Evolutionary conservation across 2,797 vertebrate species (phyloP).

Genomic region (Eospalax fontanierii): DNA sequence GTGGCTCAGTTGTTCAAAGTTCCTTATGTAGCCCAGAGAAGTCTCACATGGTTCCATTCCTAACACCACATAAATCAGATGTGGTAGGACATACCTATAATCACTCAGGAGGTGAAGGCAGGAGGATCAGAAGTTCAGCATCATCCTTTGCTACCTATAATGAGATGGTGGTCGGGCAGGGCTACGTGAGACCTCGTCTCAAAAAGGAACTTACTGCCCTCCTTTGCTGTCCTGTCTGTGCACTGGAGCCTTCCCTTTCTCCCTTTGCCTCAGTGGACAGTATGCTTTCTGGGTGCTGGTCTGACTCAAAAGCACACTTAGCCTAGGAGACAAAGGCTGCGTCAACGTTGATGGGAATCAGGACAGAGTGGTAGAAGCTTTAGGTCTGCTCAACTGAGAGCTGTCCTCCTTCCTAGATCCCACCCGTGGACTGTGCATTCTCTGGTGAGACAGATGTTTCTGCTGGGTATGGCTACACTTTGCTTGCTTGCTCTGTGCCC

Average conservation of each 20-base stretch:
- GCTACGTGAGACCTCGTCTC: neutral
- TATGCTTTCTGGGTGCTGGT: neutral
- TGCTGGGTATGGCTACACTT: neutral
- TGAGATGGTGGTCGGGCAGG: neutral
- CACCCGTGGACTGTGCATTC: neutral
- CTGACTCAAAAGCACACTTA: neutral
- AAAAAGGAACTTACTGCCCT: neutral
- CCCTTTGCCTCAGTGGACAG: neutral
- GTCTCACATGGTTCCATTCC: neutral
- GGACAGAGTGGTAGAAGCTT: neutral
- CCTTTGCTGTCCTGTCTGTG: neutral
- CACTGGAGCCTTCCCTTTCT: neutral
- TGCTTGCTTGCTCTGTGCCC: neutral
- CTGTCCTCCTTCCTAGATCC: neutral
- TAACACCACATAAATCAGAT: no score
- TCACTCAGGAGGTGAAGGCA: no score
- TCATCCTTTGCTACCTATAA: neutral
- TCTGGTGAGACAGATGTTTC: neutral
- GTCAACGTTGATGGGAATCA: neutral
- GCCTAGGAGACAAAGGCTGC: neutral
- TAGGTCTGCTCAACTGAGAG: slow-evolving; percentile 9
- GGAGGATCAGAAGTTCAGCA: neutral
- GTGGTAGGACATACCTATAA: neutral
- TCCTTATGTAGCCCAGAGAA: no score
- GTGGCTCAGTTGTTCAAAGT: neutral